Evolutionary conservation across 1,140 invertebrate species (phyloP), one percentile per base, ranked within the genome.

Genomic region (Chymomyza costata): DNA sequence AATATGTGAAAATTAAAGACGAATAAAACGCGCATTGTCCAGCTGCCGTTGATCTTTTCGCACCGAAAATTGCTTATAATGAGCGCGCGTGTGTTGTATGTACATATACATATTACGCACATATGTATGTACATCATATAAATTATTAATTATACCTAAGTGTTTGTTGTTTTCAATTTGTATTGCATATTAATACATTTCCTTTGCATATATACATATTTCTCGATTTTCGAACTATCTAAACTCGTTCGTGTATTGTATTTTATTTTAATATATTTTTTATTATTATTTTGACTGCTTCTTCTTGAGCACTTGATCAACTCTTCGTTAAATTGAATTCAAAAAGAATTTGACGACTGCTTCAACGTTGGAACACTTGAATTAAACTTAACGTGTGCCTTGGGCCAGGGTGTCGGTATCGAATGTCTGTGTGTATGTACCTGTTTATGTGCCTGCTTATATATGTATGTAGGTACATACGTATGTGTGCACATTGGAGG

Each of bases 61-160:
- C 73, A 73, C 73, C 52, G 40, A 52, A 67, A 65, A 73, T 73
- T 78, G 73, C 80, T 78, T 78, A 64, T 65, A 73, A 64, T 45
- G 16, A n/a, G n/a, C n/a, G n/a, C n/a, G n/a, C n/a, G n/a, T n/a
- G n/a, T n/a, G n/a, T n/a, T n/a, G n/a, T n/a, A n/a, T n/a, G n/a
- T n/a, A n/a, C n/a, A n/a, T n/a, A n/a, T n/a, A n/a, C n/a, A n/a
- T n/a, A n/a, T n/a, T 64, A 37, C 47, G 25, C 28, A 34, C 13
- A 34, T 34, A 34, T 34, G 32, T 34, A 34, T 34, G 32, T 34
- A 34, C n/a, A 13, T n/a, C n/a, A n/a, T n/a, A n/a, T n/a, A n/a
- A n/a, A n/a, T n/a, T n/a, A n/a, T n/a, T n/a, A n/a, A n/a, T n/a
- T n/a, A 28, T 28, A 5, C 10, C 10, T 28, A 5, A 6, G 5